Conservation (phyloP, 2,113 vertebrate genomes). For the Pimephales promelas region DNA sequence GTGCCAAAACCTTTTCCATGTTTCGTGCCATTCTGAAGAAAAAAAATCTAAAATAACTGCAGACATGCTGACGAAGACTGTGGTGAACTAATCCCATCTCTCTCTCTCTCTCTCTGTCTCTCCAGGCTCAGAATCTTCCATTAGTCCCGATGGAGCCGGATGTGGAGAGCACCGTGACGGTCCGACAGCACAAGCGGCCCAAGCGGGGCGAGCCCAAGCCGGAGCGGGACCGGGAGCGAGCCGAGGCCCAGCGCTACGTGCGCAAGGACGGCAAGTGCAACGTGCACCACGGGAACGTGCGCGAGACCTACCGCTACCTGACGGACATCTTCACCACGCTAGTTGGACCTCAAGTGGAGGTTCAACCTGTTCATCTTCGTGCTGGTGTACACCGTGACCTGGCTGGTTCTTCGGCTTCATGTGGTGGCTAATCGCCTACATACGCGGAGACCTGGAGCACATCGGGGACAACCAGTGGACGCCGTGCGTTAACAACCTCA, state of each 20-base stretch:
- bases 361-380: slow-evolving; percentile 98
- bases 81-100: no score
- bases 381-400: slow-evolving; percentile 96
- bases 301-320: slow-evolving; percentile 95
- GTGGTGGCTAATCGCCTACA: slow-evolving; percentile 99
- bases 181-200: slow-evolving; percentile 87
- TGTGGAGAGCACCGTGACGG: slow-evolving; percentile 90
- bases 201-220: slow-evolving; percentile 90
- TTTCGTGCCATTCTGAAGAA: no score
- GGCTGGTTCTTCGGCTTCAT: slow-evolving; percentile 98
- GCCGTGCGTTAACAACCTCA: slow-evolving; percentile 97
- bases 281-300: slow-evolving; percentile 94
- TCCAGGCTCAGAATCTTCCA: slow-evolving; percentile 82
- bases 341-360: slow-evolving; percentile 97
- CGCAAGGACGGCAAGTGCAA: slow-evolving; percentile 98
- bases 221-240: slow-evolving; percentile 78
- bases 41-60: no score
- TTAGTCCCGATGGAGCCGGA: slow-evolving; percentile 95
- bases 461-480: slow-evolving; percentile 89
- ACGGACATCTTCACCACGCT: slow-evolving; percentile 98
- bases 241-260: slow-evolving; percentile 93
- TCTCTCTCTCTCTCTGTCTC: slow-evolving; percentile 1
- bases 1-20: no score
- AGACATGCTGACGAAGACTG: no score
- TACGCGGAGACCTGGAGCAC: slow-evolving; percentile 95